Base-by-base conservation (phyloP, 2,888 invertebrate species). In the Microchrysa polita region DNA sequence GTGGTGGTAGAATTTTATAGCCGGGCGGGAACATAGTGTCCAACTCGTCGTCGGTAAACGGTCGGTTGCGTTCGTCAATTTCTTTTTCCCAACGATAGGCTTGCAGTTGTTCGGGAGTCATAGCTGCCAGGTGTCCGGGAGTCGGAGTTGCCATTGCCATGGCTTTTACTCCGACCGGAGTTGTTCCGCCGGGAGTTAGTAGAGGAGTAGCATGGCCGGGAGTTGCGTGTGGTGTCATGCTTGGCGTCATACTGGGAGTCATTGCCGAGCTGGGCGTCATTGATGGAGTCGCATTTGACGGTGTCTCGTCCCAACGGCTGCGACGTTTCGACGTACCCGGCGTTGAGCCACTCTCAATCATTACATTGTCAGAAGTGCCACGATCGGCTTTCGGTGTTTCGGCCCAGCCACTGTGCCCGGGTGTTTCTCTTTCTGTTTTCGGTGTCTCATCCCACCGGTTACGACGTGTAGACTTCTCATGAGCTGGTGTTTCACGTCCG, bases 381-480 rank as follows among this genome's bases (percentile, higher is more conserved):
- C 98, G 90, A 83, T 98, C 97, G 0, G 97, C 96, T 76, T 96
- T 92, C 0, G 99, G 99, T 0, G 99, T 99, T 86, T 99, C 99
- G 16, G 98, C 98, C 99, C 99, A 99, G 1, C 98, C 98, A 82
- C 96, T 95, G 83, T 98, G 96, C 0, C 96, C 97, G 0, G 98
- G 97, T 0, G 98, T 98, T 87, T 97, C 97, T 83, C 97, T 88
- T 82, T 97, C 97, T 2, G 97, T 97, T 87, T 96, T 96, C 1
- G 99, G 99, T 0, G 99, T 99, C 86, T 99, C 99, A 85, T 99
- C 99, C 99, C 99, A 99, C 75, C 99, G 91, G 87, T 99, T 99
- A 61, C 98, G 89, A 12, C 98, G 87, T 18, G 92, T 90, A 40
- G 92, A 93, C 72, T 91, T 90, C 80, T 88, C 89, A 73, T 89